phyloP scores from a whole-genome alignment of 2,797 vertebrate genomes.

The Decapterus maruadsi region DNA sequence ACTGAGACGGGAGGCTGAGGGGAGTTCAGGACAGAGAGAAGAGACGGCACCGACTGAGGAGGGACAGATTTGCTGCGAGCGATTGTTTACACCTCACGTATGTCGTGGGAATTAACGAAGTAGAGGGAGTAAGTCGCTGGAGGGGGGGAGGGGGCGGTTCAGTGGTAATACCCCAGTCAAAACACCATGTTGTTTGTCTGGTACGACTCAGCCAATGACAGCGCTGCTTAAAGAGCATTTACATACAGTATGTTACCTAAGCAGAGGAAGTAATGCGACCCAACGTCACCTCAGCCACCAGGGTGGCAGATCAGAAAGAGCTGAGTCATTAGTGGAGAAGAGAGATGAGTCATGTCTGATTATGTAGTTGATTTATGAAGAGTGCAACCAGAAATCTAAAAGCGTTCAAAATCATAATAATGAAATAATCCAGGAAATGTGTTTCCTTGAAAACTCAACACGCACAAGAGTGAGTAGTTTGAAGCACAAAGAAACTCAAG shows the following conservation, averaged over 20 bases:
- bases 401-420: too few species aligned
- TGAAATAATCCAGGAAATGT: too few species aligned
- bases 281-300: neutral
- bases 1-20: neutral
- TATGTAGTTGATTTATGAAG: slow-evolving; percentile 6
- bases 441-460: too few species aligned
- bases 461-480: too few species aligned
- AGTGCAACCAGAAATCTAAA: neutral
- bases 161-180: slow-evolving; percentile 19
- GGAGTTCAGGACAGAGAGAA: slow-evolving; percentile 8
- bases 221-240: slow-evolving; percentile 1
- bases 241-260: too few species aligned
- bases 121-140: slow-evolving; percentile 33
- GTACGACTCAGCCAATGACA: neutral
- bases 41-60: neutral
- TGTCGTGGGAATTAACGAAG: slow-evolving; percentile 21
- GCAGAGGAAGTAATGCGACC: neutral
- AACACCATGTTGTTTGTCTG: slow-evolving; percentile 64
- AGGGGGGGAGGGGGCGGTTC: neutral
- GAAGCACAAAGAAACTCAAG: too few species aligned
- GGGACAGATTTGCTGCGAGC: slow-evolving; percentile 1
- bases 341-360: neutral
- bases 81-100: slow-evolving; percentile 19
- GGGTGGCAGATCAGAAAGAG: neutral
- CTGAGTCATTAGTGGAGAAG: neutral